phyloP scores from a whole-genome alignment of 2,113 vertebrate genomes.

The Prionailurus bengalensis region DNA sequence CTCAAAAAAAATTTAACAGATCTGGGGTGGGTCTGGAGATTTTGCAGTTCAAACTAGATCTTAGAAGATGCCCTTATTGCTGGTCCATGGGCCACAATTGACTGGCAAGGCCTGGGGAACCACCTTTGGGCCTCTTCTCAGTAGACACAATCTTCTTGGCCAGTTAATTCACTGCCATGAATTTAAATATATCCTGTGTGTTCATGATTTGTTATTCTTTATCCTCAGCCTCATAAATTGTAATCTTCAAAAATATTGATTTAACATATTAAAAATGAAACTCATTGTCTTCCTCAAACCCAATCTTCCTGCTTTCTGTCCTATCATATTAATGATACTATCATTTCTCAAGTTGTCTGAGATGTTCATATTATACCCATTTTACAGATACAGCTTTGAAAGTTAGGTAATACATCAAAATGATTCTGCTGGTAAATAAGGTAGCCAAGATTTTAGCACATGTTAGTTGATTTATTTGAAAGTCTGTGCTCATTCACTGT shows the following conservation, averaged over 20 bases:
- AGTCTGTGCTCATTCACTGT: neutral
- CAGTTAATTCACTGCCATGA: neutral
- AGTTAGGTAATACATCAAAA: neutral
- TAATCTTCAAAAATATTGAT: neutral
- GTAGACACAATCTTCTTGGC: neutral
- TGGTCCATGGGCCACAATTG: neutral
- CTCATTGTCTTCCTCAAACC: neutral
- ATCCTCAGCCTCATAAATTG: neutral
- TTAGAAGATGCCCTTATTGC: neutral
- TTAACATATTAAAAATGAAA: neutral
- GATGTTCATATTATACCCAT: neutral
- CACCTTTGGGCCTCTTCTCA: neutral
- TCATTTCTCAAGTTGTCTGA: neutral
- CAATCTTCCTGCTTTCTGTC: neutral
- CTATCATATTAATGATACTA: neutral
- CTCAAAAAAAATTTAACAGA: neutral
- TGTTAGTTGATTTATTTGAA: conserved; percentile 13
- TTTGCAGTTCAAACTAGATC: neutral
- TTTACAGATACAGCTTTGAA: neutral
- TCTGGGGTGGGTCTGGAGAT: neutral
- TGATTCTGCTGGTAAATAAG: neutral
- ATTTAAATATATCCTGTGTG: neutral
- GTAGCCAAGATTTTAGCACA: neutral
- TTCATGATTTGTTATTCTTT: neutral
- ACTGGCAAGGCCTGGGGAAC: neutral